phyloP scores from a whole-genome alignment of 92 coral and sea anemone species.

The Zoanthus sansibaricus region DNA sequence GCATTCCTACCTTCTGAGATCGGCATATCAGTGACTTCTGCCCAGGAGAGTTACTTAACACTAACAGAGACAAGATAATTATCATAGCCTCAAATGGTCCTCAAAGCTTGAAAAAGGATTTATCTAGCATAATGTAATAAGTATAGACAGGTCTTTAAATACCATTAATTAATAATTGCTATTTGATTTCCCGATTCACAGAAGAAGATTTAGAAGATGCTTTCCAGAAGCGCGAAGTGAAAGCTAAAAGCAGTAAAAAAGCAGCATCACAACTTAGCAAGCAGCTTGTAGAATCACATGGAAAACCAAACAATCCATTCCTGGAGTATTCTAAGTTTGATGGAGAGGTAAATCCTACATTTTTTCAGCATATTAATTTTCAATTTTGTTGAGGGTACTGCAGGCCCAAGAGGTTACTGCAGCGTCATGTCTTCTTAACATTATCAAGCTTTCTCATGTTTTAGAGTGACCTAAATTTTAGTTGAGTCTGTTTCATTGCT shows the following conservation, averaged over 20 bases:
- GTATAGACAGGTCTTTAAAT: not conserved
- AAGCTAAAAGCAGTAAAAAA: conserved; percentile 48
- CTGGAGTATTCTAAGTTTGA: conserved; percentile 92
- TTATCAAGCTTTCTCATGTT: no score
- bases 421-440: no score
- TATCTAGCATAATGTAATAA: no score
- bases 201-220: conserved; percentile 75
- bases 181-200: not conserved
- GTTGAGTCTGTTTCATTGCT: no score
- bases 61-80: no score
- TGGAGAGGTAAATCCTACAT: conserved; percentile 81
- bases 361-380: not conserved
- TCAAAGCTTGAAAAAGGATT: no score
- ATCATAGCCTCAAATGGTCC: no score
- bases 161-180: not conserved
- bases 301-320: conserved; percentile 90
- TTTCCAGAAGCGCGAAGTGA: conserved; percentile 84
- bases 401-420: not conserved
- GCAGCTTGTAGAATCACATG: conserved; percentile 75
- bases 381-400: not conserved
- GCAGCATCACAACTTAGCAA: conserved; percentile 80
- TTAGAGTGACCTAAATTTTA: no score
- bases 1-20: no score
- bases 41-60: no score
- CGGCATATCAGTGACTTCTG: no score